Conservation (phyloP, 2,888 invertebrate species). For the Clanis bilineata region DNA sequence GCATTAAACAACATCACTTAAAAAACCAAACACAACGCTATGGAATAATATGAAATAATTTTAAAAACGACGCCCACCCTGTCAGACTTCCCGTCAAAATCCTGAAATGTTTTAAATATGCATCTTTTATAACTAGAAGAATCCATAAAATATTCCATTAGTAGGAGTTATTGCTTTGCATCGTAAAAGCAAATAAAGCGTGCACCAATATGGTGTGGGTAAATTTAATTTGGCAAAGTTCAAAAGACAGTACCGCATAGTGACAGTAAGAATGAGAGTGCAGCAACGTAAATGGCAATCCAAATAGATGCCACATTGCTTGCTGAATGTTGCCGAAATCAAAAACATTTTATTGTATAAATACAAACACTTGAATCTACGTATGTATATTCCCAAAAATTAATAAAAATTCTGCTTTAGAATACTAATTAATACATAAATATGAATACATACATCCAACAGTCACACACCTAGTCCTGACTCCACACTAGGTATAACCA, state of each 20-base stretch:
- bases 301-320: conserved; percentile 18
- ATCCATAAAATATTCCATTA: conserved; percentile 9
- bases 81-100: no score
- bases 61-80: no score
- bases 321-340: neutral
- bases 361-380: neutral
- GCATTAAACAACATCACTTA: no score
- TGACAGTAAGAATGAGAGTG: conserved; percentile 22
- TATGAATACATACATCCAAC: no score
- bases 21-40: no score
- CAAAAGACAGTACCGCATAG: conserved; percentile 18
- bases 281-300: conserved; percentile 22
- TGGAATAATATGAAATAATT: no score
- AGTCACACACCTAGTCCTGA: no score
- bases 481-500: no score
- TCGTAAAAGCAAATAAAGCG: conserved; percentile 14
- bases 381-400: no score
- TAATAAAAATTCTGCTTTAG: no score
- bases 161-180: neutral
- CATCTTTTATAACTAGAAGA: neutral
- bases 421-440: no score
- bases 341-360: neutral
- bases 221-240: conserved; percentile 23
- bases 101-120: neutral
- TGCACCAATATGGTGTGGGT: neutral